These are phyloP conservation scores for Pseudomugil tenellus DNA, from an alignment of 2,797 vertebrate species.

Conservation along the genomic window DNA sequence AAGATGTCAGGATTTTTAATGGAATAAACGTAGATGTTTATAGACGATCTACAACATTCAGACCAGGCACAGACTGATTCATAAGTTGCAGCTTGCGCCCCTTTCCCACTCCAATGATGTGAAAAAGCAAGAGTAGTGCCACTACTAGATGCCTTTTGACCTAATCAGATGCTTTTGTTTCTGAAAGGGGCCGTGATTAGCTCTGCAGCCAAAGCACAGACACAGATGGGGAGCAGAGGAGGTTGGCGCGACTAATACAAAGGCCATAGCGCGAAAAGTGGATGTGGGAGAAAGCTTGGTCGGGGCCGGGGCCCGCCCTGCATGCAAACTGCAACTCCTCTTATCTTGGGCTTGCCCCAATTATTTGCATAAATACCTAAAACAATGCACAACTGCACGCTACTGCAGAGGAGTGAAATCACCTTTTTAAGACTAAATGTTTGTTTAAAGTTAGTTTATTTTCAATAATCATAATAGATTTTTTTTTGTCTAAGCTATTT, in stretches of 20 bases:
- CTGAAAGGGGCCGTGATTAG: constrained; percentile 52
- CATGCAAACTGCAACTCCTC: constrained; percentile 24
- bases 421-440: too few species aligned
- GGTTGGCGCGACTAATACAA: constrained; percentile 64
- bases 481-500: too few species aligned
- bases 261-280: constrained; percentile 71
- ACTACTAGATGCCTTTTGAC: constrained; percentile 35
- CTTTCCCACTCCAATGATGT: constrained; percentile 1
- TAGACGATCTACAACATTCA: constrained; percentile 45
- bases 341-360: background rate
- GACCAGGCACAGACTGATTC: too few species aligned
- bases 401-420: background rate
- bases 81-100: constrained; percentile 6
- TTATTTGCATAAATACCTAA: constrained; percentile 15
- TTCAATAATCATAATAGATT: too few species aligned
- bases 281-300: constrained; percentile 20
- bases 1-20: background rate
- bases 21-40: rapidly evolving
- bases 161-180: constrained; percentile 53
- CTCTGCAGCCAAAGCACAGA: constrained; percentile 35
- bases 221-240: constrained; percentile 61
- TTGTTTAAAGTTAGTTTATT: too few species aligned
- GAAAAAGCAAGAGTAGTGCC: background rate
- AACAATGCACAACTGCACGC: constrained; percentile 36
- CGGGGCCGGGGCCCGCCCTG: constrained; percentile 44